Evolutionary conservation across 2,113 vertebrate species (phyloP), one percentile per base, ranked within the genome.

Genomic region (Rana temporaria): DNA sequence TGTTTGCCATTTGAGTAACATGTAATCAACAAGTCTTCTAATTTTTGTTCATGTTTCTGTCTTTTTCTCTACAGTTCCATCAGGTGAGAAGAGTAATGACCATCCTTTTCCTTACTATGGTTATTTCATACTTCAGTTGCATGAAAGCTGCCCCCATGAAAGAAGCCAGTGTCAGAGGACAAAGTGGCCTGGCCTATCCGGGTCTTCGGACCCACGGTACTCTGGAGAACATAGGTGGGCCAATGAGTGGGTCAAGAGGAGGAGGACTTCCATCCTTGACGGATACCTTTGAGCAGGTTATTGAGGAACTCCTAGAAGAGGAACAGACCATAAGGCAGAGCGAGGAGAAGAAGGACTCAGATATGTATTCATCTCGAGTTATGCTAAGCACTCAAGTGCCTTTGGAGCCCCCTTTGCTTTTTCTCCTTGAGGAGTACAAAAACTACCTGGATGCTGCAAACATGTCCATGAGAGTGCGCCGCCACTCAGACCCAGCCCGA

Each of bases 51-150:
- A 85, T 84, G 82, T 65, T 87, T 84, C 89, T 55, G 91, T 76
- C 86, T 91, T 84, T 75, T 82, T 82, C 84, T 89, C 78, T 86
- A 78, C 95, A 99, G 98, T 97, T 98, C 96, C 97, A 98, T 96
- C 97, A 98, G 96, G 97, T 99, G 95, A 98, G 96, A 98, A 98
- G 97, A 99, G 98, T 99, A 96, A 99, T 99, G 98, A 99, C 96
- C 97, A 98, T 98, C 98, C 96, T 99, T 98, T 98, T 99, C 95
- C 96, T 99, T 97, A 97, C 97, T 97, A 99, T 99, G 98, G 97
- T 99, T 96, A 98, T 99, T 96, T 99, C 98, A 95, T 99, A 98
- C 97, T 98, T 99, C 92, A 96, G 96, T 98, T 99, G 97, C 96
- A 97, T 98, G 96, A 97, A 96, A 95, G 98, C 98, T 95, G 97